Percentiles rank a stretch among this genome's conserved stretches.
phyloP scores from a whole-genome alignment of 2,888 invertebrate genomes.

The Thymelicus lineola region DNA sequence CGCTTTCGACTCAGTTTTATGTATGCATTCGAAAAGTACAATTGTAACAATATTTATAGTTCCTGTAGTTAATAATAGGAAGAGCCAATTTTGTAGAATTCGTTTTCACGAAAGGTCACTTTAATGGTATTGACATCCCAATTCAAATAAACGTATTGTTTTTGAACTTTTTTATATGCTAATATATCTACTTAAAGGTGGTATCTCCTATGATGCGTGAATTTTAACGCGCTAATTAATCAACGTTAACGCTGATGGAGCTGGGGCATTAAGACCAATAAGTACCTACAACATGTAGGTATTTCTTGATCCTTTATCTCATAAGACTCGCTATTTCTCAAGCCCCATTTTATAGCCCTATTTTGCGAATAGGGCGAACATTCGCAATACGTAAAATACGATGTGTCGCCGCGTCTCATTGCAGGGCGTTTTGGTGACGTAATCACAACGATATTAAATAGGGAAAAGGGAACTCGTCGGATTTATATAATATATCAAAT shows the following conservation, averaged over 20 bases:
- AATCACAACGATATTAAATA: not conserved
- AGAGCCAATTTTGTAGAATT: not conserved
- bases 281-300: not conserved
- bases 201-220: no score
- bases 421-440: not conserved
- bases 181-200: no score
- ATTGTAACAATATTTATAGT: constrained; percentile 11
- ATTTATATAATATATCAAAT: no score
- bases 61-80: constrained; percentile 8
- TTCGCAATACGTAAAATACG: not conserved
- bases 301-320: not conserved
- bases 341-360: not conserved
- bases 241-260: no score
- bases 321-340: not conserved
- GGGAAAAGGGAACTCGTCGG: not conserved
- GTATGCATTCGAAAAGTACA: constrained; percentile 8
- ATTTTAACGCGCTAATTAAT: no score
- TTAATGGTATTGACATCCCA: not conserved
- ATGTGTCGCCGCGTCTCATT: not conserved
- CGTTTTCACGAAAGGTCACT: not conserved
- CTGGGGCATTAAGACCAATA: no score
- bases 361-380: not conserved
- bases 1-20: constrained; percentile 12
- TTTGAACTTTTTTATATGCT: no score
- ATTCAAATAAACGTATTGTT: not conserved